Percentiles rank a stretch among this genome's conserved stretches.
Conservation (phyloP, 2,113 vertebrate species). For the Rhabdomys dilectus region DNA sequence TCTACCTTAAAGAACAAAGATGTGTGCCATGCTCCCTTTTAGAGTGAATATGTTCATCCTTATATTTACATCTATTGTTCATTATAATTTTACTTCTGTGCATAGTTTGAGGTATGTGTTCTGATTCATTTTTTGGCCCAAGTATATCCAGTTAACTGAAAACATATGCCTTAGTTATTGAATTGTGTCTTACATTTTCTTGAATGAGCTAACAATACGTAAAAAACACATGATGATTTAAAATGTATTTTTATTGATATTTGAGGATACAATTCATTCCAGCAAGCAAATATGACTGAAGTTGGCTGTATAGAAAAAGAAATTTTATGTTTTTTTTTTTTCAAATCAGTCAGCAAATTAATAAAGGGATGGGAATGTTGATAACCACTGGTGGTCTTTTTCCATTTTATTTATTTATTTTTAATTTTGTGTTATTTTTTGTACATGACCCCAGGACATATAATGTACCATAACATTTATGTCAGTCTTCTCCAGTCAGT, state of each 20-base stretch:
- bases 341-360: neutral
- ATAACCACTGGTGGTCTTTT: neutral
- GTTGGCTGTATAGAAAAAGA: neutral
- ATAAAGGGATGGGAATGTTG: too few species aligned
- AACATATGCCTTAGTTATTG: neutral
- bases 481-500: neutral
- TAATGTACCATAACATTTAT: neutral
- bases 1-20: neutral
- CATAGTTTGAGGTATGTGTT: neutral
- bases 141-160: neutral
- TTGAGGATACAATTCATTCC: neutral
- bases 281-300: neutral
- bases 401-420: neutral
- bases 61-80: neutral
- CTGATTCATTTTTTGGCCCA: neutral
- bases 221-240: neutral
- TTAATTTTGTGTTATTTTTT: neutral
- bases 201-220: neutral
- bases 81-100: neutral
- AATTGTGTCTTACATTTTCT: neutral
- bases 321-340: neutral
- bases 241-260: neutral
- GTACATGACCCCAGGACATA: too few species aligned
- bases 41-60: neutral
- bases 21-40: neutral